Percentiles rank a stretch among this genome's conserved stretches.
Conservation (phyloP, 2,888 invertebrate species). For the Lasioglossum malachurum region DNA sequence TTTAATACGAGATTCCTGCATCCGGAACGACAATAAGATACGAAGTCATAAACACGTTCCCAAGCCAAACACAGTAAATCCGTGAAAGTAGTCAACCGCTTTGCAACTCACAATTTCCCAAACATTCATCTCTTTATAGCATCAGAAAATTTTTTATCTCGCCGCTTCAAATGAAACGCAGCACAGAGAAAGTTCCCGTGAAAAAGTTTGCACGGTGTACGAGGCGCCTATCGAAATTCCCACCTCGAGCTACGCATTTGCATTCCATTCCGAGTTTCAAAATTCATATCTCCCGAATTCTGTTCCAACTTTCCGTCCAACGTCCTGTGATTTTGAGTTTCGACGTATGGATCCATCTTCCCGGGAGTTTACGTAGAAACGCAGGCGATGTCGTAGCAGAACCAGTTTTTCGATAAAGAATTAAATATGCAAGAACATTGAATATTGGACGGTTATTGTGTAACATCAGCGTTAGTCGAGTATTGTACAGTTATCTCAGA, state of each 20-base stretch:
- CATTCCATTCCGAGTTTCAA: slow-evolving; percentile 14
- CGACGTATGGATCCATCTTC: background rate
- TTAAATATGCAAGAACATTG: background rate
- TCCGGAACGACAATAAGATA: background rate
- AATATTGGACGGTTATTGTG: background rate
- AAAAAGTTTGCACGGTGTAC: slow-evolving; percentile 1
- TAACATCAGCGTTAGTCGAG: no score
- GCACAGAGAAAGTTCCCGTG: background rate
- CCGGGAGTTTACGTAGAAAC: background rate
- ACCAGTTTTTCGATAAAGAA: background rate
- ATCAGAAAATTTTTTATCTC: background rate
- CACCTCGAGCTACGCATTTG: slow-evolving; percentile 5
- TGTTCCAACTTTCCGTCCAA: background rate
- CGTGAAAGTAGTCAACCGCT: background rate
- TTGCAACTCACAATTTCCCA: background rate
- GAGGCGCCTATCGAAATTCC: slow-evolving; percentile 8
- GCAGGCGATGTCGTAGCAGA: background rate
- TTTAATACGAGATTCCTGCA: background rate
- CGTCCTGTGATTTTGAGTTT: background rate
- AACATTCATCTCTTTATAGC: background rate
- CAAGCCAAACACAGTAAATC: background rate
- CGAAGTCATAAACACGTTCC: background rate
- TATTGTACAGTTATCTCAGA: background rate
- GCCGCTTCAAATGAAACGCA: slow-evolving; percentile 4
- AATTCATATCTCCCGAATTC: background rate